These are phyloP conservation scores for Dione juno DNA, from an alignment of 2,888 invertebrate species.

Conservation along the genomic window DNA sequence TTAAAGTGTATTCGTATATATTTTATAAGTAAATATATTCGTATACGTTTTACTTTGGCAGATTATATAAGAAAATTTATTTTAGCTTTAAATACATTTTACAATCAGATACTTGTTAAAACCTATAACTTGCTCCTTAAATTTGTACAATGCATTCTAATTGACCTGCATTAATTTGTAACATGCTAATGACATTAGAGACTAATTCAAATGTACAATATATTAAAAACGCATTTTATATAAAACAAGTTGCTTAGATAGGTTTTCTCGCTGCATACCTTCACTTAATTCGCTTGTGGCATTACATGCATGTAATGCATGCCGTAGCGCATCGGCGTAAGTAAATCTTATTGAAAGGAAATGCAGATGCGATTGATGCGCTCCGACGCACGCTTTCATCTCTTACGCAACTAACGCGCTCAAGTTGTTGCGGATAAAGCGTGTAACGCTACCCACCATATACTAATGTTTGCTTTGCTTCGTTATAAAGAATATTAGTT, in stretches of 20 bases:
- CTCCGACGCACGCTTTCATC: conserved; percentile 69
- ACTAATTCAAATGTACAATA: too few relatives aligned
- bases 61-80: too few relatives aligned
- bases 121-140: too few relatives aligned
- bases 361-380: conserved; percentile 51
- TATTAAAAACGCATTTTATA: background rate
- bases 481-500: conserved; percentile 5
- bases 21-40: too few relatives aligned
- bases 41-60: too few relatives aligned
- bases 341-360: conserved; percentile 45
- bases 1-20: too few relatives aligned
- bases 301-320: conserved; percentile 27
- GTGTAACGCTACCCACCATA: conserved; percentile 15
- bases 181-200: too few relatives aligned
- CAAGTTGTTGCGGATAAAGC: conserved; percentile 20
- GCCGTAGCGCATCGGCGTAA: conserved; percentile 37
- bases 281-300: conserved; percentile 22
- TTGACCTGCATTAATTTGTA: too few relatives aligned
- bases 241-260: conserved; percentile 20
- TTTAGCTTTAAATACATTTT: too few relatives aligned
- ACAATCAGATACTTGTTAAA: too few relatives aligned
- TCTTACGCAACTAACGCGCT: conserved; percentile 53
- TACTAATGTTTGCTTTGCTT: conserved; percentile 18
- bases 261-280: conserved; percentile 12
- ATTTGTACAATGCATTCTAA: too few relatives aligned